Conservation (phyloP, 35 echinoderm and acorn worm genomes). For the Diadema setosum region DNA sequence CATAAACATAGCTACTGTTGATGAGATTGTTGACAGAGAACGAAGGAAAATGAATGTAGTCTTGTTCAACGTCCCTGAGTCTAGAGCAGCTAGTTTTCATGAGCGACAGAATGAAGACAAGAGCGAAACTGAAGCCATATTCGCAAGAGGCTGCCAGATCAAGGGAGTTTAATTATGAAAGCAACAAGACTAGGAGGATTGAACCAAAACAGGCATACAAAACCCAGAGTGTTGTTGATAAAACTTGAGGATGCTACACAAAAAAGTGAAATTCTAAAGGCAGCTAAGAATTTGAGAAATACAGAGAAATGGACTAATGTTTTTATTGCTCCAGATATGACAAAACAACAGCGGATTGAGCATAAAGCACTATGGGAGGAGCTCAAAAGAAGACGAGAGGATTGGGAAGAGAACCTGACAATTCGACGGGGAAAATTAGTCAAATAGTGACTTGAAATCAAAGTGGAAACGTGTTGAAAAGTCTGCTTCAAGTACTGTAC, state of each 20-base stretch:
- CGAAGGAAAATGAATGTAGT: no score
- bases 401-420: neutral
- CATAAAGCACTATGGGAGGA: neutral
- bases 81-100: neutral
- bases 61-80: neutral
- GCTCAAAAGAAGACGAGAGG: neutral
- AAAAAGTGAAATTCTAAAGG: neutral
- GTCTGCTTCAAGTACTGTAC: no score
- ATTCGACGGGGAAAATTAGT: neutral
- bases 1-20: no score
- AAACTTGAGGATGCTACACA: neutral
- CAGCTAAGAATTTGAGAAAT: neutral
- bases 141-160: neutral
- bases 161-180: no score
- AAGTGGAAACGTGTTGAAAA: neutral
- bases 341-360: neutral
- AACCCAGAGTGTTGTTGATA: neutral
- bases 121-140: neutral
- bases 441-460: neutral
- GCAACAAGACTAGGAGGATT: neutral
- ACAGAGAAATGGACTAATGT: neutral
- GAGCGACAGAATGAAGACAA: neutral
- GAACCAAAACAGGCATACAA: neutral
- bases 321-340: neutral
- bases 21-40: no score